Evolutionary conservation across 2,113 vertebrate species (phyloP), one percentile per base, ranked within the genome.

Genomic region (Camelus bactrianus): DNA sequence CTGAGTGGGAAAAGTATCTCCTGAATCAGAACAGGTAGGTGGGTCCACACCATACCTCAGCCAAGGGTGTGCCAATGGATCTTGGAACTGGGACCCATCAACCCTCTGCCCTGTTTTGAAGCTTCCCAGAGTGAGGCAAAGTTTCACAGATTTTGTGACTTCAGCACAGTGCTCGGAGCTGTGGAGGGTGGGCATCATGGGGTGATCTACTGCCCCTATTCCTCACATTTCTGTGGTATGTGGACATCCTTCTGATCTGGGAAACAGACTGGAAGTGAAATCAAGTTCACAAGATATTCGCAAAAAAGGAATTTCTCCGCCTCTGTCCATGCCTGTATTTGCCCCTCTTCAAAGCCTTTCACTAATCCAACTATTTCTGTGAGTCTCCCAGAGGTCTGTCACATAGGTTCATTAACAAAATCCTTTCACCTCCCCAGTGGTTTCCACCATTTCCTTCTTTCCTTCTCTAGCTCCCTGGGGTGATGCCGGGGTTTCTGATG

Each of bases 401-500:
- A 54, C 20, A 52, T 22, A 80, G 79, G 50, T 97, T 97, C 72
- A 81, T 97, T 97, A 91, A 85, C 79, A 82, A 46, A 85, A 96
- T 87, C 46, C 87, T 90, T 86, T 97, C n/a, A 87, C 90, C 84
- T 93, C 70, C 54, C 70, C 15, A 60, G 94, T 92, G 90, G 64
- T 50, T 95, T 95, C 86, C 19, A 84, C 50, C 14, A 87, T 73
- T 77, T 79, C 77, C 17, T 67, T 20, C 32, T 77, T 89, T 73
- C 56, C 30, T 35, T 75, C 7, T 65, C 38, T 73, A 93, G 76
- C 32, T 94, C 73, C 89, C 95, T 77, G 35, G 52, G 75, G 54
- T 89, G 73, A 93, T 94, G 79, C 89, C 54, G 89, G 94, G 75
- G 16, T 70, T 67, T 96, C 83, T 97, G 82, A 93, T 92, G 73